Evolutionary conservation across 2,888 invertebrate genomes (phyloP).

Genomic region (Epinotia ramella): DNA sequence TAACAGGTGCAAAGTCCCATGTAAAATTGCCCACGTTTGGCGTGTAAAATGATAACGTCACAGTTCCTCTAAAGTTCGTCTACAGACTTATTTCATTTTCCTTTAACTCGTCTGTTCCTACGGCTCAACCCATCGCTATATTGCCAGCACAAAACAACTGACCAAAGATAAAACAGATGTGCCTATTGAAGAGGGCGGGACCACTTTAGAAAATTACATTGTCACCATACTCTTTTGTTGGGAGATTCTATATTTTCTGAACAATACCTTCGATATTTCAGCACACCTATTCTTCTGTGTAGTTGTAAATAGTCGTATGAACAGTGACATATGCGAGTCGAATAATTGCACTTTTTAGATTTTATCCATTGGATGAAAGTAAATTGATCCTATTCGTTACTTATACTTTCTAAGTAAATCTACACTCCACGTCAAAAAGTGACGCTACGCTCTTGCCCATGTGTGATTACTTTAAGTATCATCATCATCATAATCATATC

Average conservation of each 20-base stretch:
- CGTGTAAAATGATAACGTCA: no score
- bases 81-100: background rate
- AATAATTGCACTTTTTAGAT: background rate
- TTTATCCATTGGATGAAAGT: background rate
- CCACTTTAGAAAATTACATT: conserved; percentile 75
- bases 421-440: background rate
- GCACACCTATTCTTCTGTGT: conserved; percentile 21
- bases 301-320: conserved; percentile 1
- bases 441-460: background rate
- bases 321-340: background rate
- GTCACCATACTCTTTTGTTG: conserved; percentile 65
- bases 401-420: background rate
- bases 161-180: conserved; percentile 42
- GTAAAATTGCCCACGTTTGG: no score
- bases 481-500: no score
- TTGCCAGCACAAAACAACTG: conserved; percentile 24
- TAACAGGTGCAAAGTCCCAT: no score
- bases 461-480: background rate
- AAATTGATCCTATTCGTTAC: background rate
- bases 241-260: conserved; percentile 60
- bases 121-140: conserved; percentile 2
- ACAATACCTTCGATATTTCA: conserved; percentile 54
- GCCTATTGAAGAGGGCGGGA: conserved; percentile 54
- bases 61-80: background rate
- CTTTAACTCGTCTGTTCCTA: background rate